Conservation (phyloP, 2,888 invertebrate species). For the Amaurobius ferox region DNA sequence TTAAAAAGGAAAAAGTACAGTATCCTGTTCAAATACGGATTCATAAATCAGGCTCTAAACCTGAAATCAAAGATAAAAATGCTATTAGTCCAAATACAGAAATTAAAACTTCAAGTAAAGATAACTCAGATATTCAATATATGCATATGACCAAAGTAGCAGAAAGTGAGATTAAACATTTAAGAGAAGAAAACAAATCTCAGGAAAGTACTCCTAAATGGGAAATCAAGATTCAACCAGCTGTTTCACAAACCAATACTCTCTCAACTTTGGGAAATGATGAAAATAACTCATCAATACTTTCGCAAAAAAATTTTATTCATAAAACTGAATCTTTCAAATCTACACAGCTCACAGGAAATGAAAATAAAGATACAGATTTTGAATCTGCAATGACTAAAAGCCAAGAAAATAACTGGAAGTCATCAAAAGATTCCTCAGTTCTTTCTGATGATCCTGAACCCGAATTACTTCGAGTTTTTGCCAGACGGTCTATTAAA, state of each 20-base stretch:
- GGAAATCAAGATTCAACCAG: slow-evolving; percentile 66
- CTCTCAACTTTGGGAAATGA: not conserved
- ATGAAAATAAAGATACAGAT: slow-evolving; percentile 30
- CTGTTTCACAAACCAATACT: not conserved
- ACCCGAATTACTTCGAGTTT: slow-evolving; percentile 89
- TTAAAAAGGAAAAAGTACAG: slow-evolving; percentile 48
- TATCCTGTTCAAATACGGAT: slow-evolving; percentile 70
- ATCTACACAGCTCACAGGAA: slow-evolving; percentile 2
- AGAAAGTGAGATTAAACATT: slow-evolving; percentile 22
- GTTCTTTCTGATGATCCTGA: slow-evolving; percentile 81
- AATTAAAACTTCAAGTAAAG: slow-evolving; percentile 26
- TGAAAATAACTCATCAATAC: slow-evolving; percentile 8
- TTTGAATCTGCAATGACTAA: not conserved
- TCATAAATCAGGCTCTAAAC: slow-evolving; percentile 40
- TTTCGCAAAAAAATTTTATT: slow-evolving; percentile 14
- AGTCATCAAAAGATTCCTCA: slow-evolving; percentile 19
- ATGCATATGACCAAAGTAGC: slow-evolving; percentile 26
- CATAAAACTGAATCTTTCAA: slow-evolving; percentile 21
- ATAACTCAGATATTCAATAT: slow-evolving; percentile 22
- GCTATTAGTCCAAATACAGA: not conserved
- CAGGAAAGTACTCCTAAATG: slow-evolving; percentile 47
- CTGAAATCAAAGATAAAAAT: slow-evolving; percentile 37
- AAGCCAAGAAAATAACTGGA: slow-evolving; percentile 29
- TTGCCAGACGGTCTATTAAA: slow-evolving; percentile 87
- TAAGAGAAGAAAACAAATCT: slow-evolving; percentile 31